phyloP scores from a whole-genome alignment of 2,888 invertebrate species.

The Phalangium opilio region DNA sequence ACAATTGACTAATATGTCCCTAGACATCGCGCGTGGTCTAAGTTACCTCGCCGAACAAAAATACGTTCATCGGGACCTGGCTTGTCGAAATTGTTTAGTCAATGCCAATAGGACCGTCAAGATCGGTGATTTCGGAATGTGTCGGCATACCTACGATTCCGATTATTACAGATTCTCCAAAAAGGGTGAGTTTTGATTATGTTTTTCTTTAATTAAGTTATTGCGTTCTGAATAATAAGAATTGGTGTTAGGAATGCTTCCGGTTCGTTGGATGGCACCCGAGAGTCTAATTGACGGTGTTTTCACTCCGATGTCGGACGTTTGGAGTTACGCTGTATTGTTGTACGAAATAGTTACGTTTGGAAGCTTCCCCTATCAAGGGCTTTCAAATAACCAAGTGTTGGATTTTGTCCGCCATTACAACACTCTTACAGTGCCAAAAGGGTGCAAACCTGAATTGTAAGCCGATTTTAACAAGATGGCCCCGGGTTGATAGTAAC shows the following conservation, averaged over 20 bases:
- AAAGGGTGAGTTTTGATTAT: conserved; percentile 33
- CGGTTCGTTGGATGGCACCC: conserved; percentile 89
- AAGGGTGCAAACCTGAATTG: conserved; percentile 60
- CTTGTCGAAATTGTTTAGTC: conserved; percentile 69
- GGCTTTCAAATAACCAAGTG: conserved; percentile 68
- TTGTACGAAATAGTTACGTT: conserved; percentile 86
- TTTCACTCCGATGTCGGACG: conserved; percentile 77
- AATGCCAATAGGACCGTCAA: conserved; percentile 40
- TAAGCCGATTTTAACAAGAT: conserved; percentile 39
- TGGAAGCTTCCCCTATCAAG: conserved; percentile 79
- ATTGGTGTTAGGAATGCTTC: conserved; percentile 63
- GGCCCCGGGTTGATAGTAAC: no score
- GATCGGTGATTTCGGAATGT: conserved; percentile 30
- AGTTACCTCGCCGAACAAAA: conserved; percentile 60
- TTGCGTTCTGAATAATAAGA: conserved; percentile 35
- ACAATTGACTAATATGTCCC: conserved; percentile 68
- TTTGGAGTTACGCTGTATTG: conserved; percentile 84
- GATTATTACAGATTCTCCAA: conserved; percentile 48
- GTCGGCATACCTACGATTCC: conserved; percentile 22
- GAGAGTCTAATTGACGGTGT: conserved; percentile 78
- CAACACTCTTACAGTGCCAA: conserved; percentile 53
- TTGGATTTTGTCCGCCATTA: conserved; percentile 62
- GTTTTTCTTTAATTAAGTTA: conserved; percentile 33
- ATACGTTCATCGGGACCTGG: conserved; percentile 71
- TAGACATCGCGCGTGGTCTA: conserved; percentile 69